Evolutionary conservation across 2,113 vertebrate species (phyloP).

Genomic region (Pseudolaguvia tuberculata): DNA sequence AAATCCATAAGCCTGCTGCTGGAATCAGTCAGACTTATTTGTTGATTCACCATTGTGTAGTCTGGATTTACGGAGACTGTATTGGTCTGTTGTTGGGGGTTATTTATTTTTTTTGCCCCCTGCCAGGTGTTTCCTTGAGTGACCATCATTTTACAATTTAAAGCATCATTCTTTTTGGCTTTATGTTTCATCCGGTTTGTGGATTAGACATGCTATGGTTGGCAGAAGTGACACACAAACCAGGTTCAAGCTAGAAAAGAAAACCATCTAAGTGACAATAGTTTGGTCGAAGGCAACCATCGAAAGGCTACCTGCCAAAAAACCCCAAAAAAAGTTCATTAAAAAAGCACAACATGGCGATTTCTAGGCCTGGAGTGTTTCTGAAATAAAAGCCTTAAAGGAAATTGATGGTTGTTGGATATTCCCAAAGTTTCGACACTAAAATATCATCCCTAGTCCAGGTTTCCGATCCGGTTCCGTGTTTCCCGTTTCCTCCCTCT

Average conservation of each 20-base stretch:
- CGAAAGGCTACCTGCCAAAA: too few relatives aligned
- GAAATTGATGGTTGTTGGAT: too few relatives aligned
- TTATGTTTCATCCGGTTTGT: not conserved
- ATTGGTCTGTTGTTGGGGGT: not conserved
- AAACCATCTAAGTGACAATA: too few relatives aligned
- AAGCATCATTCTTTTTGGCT: not conserved
- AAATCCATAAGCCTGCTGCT: not conserved
- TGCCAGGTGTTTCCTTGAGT: not conserved
- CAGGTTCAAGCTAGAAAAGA: too few relatives aligned
- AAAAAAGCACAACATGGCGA: too few relatives aligned
- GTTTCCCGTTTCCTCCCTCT: slow-evolving; percentile 16
- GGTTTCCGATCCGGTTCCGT: slow-evolving; percentile 3
- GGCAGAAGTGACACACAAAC: not conserved
- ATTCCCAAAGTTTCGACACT: too few relatives aligned
- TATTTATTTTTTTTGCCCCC: not conserved
- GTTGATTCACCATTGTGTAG: not conserved
- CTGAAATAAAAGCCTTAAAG: too few relatives aligned
- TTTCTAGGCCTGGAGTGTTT: too few relatives aligned
- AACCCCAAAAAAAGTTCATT: too few relatives aligned
- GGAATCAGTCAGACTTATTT: not conserved
- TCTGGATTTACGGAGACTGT: not conserved
- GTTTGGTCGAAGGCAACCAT: too few relatives aligned
- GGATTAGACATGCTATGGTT: not conserved
- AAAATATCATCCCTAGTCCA: slow-evolving; percentile 6
- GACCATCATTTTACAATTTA: not conserved